phyloP scores from a whole-genome alignment of 2,888 invertebrate genomes.

The Calliphora vomitoria region DNA sequence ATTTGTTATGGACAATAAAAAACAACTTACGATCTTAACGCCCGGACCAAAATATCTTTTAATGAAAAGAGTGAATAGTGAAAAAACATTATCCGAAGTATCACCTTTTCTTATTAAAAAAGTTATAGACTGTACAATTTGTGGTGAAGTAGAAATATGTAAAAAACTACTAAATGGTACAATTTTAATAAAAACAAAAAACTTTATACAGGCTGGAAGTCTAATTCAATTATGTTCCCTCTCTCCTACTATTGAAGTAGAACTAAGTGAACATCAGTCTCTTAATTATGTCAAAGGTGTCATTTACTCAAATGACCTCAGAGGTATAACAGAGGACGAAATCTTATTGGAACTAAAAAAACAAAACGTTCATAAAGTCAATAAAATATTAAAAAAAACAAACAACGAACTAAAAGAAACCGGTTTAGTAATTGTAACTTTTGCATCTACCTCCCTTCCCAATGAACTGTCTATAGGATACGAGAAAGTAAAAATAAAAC shows the following conservation, averaged over 20 bases:
- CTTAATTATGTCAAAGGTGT: conserved; percentile 12
- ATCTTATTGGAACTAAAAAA: not conserved
- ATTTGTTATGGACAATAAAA: too few relatives aligned
- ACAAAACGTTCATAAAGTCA: conserved; percentile 22
- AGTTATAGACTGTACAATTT: too few relatives aligned
- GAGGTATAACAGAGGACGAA: too few relatives aligned
- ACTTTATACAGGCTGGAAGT: not conserved
- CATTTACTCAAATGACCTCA: conserved; percentile 23
- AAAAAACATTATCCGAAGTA: too few relatives aligned
- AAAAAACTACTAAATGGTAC: not conserved
- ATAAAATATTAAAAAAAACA: conserved; percentile 33
- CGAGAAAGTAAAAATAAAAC: conserved; percentile 16
- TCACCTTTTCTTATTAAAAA: too few relatives aligned
- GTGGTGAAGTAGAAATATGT: not conserved
- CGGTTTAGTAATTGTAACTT: not conserved
- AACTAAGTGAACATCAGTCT: not conserved
- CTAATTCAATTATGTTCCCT: conserved; percentile 10
- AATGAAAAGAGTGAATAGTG: too few relatives aligned
- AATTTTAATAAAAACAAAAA: conserved; percentile 9
- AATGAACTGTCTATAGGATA: not conserved
- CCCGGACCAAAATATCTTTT: too few relatives aligned
- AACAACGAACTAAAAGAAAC: not conserved
- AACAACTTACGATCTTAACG: too few relatives aligned
- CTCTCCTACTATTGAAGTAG: conserved; percentile 2
- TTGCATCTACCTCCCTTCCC: not conserved